Conservation (phyloP, 2,797 vertebrate species). For the Huso huso region DNA sequence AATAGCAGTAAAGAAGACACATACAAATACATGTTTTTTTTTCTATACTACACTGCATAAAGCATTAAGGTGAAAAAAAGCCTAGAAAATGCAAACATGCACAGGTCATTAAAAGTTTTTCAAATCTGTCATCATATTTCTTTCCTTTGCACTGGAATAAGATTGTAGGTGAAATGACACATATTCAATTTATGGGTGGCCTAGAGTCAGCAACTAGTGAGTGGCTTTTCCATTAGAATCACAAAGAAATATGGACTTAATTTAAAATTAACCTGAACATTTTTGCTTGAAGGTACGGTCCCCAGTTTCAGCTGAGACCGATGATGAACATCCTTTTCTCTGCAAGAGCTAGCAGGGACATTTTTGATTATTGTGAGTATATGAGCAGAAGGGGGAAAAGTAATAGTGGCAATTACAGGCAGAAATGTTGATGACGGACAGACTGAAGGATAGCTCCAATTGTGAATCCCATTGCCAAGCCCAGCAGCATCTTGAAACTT, state of each 20-base stretch:
- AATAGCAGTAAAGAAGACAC: too few relatives aligned
- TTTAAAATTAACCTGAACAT: conserved; percentile 8
- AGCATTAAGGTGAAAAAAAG: neutral
- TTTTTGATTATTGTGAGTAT: neutral
- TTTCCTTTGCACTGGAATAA: neutral
- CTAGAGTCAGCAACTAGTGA: neutral
- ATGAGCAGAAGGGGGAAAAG: neutral
- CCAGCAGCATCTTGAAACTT: neutral
- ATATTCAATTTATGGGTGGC: neutral
- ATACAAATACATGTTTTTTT: neutral
- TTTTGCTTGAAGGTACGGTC: conserved; percentile 6
- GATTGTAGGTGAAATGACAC: neutral
- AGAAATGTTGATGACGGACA: conserved; percentile 5
- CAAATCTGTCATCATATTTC: neutral
- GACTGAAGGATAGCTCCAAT: neutral
- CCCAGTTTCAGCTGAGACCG: neutral
- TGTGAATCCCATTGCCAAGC: neutral
- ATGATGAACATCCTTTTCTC: neutral
- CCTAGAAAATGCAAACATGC: neutral
- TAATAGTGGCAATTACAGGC: conserved; percentile 7
- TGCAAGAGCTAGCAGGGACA: neutral
- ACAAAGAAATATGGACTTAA: conserved; percentile 5
- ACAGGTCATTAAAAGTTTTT: neutral
- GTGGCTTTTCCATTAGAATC: neutral
- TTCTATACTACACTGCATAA: neutral